These are phyloP conservation scores for Poliocrania exsul DNA, from an alignment of 2,797 vertebrate species.

Conservation along the genomic window DNA sequence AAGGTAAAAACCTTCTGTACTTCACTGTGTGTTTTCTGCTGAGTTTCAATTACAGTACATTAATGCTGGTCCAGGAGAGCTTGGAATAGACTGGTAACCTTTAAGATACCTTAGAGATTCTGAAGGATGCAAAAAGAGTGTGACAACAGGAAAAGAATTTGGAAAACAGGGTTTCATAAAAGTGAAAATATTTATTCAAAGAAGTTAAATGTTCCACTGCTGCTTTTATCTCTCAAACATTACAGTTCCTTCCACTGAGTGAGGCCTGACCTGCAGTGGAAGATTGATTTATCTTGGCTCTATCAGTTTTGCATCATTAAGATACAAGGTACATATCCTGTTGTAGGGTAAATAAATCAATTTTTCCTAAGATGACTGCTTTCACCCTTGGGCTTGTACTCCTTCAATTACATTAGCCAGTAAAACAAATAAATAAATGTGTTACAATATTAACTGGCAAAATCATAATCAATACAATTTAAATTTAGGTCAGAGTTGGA, in stretches of 20 bases:
- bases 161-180: background rate
- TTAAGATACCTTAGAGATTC: background rate
- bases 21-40: background rate
- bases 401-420: background rate
- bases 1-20: background rate
- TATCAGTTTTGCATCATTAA: background rate
- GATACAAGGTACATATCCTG: background rate
- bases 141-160: background rate
- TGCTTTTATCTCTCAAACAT: background rate
- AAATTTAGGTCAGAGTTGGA: background rate
- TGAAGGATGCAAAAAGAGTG: background rate
- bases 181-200: background rate
- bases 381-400: background rate
- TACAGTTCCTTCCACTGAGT: background rate
- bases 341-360: background rate
- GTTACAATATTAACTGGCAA: background rate
- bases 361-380: background rate
- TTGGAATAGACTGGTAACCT: background rate
- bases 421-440: background rate
- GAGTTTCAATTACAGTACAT: background rate
- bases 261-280: background rate
- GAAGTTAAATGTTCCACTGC: background rate
- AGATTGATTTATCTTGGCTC: background rate
- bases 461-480: background rate
- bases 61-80: background rate